Conservation (phyloP, 2,888 invertebrate genomes). For the Drosophila siamana region DNA sequence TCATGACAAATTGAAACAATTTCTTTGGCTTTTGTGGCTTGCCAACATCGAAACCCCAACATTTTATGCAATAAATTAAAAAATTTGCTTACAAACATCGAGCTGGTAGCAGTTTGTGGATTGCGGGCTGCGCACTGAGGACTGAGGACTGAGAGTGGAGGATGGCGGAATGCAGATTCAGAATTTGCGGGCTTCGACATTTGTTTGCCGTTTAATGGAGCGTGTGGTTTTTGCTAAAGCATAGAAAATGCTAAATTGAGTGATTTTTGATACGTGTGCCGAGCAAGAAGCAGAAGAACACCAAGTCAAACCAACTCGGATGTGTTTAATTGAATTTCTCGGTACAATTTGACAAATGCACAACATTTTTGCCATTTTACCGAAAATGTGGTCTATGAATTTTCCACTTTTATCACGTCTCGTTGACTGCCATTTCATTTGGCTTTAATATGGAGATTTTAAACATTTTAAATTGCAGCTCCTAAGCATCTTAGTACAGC, state of each 20-base stretch:
- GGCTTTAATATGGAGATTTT: not conserved
- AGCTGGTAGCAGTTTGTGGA: slow-evolving; percentile 12
- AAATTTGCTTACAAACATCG: slow-evolving; percentile 67
- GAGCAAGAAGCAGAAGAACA: too few species aligned
- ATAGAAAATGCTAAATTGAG: slow-evolving; percentile 63
- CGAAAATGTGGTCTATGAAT: slow-evolving; percentile 27
- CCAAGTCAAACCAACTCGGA: slow-evolving; percentile 14
- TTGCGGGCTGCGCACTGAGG: not conserved
- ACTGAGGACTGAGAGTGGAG: not conserved
- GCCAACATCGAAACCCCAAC: slow-evolving; percentile 57
- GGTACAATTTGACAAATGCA: slow-evolving; percentile 36
- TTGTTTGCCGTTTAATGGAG: slow-evolving; percentile 75
- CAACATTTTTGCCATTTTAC: slow-evolving; percentile 5
- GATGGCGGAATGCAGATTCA: not conserved
- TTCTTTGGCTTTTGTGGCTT: slow-evolving; percentile 78
- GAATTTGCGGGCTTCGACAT: slow-evolving; percentile 43
- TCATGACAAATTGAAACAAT: slow-evolving; percentile 81
- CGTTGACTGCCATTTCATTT: not conserved
- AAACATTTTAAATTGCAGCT: not conserved
- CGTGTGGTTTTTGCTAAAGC: slow-evolving; percentile 54
- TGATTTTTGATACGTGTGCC: slow-evolving; percentile 64
- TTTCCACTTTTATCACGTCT: slow-evolving; percentile 19
- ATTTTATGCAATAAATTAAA: slow-evolving; percentile 79
- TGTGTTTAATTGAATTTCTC: slow-evolving; percentile 52
- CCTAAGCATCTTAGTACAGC: slow-evolving; percentile 6